Evolutionary conservation across 2,797 vertebrate species (phyloP).

Genomic region (Enteromius mattozi): DNA sequence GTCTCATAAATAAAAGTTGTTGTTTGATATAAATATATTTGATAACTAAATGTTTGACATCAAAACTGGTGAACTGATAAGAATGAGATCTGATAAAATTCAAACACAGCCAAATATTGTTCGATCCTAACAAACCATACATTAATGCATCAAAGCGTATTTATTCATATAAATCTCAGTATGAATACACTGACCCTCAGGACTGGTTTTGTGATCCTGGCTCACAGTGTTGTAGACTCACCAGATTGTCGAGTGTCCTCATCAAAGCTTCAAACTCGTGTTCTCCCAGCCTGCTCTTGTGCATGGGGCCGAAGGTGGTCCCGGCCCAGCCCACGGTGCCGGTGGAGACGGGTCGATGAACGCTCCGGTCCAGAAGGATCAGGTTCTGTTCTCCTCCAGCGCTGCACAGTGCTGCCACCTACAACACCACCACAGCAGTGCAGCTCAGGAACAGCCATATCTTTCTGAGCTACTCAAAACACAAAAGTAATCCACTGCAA

Average conservation of each 20-base stretch:
- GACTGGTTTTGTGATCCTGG: background rate
- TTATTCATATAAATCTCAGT: background rate
- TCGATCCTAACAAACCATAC: background rate
- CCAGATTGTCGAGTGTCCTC: slow-evolving; percentile 97
- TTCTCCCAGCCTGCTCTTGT: slow-evolving; percentile 91
- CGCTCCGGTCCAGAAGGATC: slow-evolving; percentile 87
- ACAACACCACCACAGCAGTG: slow-evolving; percentile 17
- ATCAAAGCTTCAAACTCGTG: slow-evolving; percentile 97
- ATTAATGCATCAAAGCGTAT: background rate
- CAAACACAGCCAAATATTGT: background rate
- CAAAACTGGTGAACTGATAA: too few species aligned
- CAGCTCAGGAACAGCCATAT: background rate
- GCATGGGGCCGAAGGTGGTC: slow-evolving; percentile 93
- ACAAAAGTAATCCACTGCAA: too few species aligned
- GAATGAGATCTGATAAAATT: too few species aligned
- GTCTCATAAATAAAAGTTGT: too few species aligned
- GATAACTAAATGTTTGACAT: too few species aligned
- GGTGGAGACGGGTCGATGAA: slow-evolving; percentile 81
- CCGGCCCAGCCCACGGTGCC: slow-evolving; percentile 92
- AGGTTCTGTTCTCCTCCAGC: slow-evolving; percentile 89
- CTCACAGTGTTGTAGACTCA: slow-evolving; percentile 65
- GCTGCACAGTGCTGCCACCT: slow-evolving; percentile 91
- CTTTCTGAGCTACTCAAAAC: too few species aligned
- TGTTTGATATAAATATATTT: too few species aligned
- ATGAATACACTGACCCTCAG: background rate